A percentile compares a stretch with the other conserved stretches of the same genome.
phyloP scores from a whole-genome alignment of 2,113 vertebrate species.

The Cinclus cinclus region DNA sequence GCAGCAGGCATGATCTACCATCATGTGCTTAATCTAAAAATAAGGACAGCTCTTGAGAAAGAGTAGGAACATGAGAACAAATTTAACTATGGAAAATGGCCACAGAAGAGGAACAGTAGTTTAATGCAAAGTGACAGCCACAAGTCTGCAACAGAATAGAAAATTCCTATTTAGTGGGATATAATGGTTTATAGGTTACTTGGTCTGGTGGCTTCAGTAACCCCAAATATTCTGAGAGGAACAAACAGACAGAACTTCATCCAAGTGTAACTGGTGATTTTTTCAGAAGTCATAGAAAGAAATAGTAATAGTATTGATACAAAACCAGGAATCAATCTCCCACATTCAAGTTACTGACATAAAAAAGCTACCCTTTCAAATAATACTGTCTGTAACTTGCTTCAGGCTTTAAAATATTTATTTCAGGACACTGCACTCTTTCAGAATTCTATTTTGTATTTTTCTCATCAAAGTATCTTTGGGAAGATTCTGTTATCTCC shows the following conservation, averaged over 20 bases:
- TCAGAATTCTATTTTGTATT: not conserved
- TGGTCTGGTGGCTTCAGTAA: not conserved
- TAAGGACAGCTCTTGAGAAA: constrained; percentile 37
- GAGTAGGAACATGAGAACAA: not conserved
- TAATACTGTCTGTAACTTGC: not conserved
- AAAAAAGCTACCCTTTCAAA: not conserved
- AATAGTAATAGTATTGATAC: not conserved
- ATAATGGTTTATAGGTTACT: not conserved
- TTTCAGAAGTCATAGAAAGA: not conserved
- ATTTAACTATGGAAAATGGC: constrained; percentile 19
- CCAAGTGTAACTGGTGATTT: not conserved
- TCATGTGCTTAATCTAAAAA: constrained; percentile 50
- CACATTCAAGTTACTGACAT: not conserved
- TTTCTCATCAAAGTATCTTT: not conserved
- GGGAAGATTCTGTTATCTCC: not conserved
- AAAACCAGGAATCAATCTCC: not conserved
- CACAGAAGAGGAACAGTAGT: constrained; percentile 6
- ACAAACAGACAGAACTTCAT: not conserved
- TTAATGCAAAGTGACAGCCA: not conserved
- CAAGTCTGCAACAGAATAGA: not conserved
- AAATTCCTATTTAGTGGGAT: not conserved
- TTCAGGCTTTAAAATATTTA: not conserved
- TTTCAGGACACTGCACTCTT: not conserved
- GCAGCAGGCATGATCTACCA: not conserved
- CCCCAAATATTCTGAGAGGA: not conserved